A percentile compares a stretch with the other conserved stretches of the same genome.
phyloP scores from a whole-genome alignment of 92 coral and sea anemone species.

The Phenganax stokvisi region DNA sequence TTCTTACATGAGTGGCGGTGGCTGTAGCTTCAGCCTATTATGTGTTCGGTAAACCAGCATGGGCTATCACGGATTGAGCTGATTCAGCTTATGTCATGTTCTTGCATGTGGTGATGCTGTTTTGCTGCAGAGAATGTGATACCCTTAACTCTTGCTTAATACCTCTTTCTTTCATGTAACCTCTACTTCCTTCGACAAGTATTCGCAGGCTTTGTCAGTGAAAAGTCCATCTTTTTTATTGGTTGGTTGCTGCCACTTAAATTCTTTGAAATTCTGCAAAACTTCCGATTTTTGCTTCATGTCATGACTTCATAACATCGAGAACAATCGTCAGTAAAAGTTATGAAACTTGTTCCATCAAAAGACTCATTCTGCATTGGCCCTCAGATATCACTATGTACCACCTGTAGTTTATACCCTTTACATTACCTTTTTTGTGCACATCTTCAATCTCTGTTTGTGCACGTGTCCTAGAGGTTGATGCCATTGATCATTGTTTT shows the following conservation, averaged over 20 bases:
- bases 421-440: slow-evolving; percentile 32
- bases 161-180: no score
- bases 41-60: no score
- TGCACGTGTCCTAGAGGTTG: background rate
- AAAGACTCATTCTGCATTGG: slow-evolving; percentile 39
- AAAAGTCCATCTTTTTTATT: background rate
- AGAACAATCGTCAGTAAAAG: slow-evolving; percentile 43
- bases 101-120: no score
- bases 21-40: no score
- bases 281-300: slow-evolving; percentile 41
- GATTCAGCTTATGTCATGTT: no score
- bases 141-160: no score
- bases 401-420: slow-evolving; percentile 38
- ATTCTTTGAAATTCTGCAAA: slow-evolving; percentile 43
- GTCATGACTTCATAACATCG: slow-evolving; percentile 45
- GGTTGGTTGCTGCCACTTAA: slow-evolving; percentile 35
- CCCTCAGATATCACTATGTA: slow-evolving; percentile 41
- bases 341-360: slow-evolving; percentile 49
- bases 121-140: no score
- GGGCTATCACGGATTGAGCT: no score
- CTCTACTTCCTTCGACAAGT: no score
- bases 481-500: background rate
- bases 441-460: slow-evolving; percentile 41
- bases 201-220: no score
- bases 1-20: no score